Evolutionary conservation across 2,888 invertebrate species (phyloP).

Genomic region (Taenaris catops): DNA sequence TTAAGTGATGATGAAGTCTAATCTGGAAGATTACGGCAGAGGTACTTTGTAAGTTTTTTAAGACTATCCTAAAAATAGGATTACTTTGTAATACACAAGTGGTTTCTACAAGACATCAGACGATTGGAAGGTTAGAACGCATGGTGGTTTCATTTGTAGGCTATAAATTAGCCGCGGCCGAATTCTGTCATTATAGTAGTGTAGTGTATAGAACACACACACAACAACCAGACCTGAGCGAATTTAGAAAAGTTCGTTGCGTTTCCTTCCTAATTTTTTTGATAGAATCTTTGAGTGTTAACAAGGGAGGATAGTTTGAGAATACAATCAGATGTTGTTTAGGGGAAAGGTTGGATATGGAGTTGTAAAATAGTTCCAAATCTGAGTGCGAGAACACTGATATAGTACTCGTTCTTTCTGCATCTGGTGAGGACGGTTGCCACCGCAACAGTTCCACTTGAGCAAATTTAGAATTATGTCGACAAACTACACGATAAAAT

Average conservation of each 20-base stretch:
- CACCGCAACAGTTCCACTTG: conserved; percentile 31
- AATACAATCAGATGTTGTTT: conserved; percentile 34
- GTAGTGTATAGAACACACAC: too few species aligned
- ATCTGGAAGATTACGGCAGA: too few species aligned
- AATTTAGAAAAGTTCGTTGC: conserved; percentile 30
- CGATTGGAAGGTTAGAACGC: too few species aligned
- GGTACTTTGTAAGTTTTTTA: too few species aligned
- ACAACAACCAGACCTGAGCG: too few species aligned
- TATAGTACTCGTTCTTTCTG: conserved; percentile 28
- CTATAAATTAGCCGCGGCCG: too few species aligned
- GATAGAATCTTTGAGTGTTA: conserved; percentile 34
- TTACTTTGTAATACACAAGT: too few species aligned
- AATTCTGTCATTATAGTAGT: too few species aligned
- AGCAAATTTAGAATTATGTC: conserved; percentile 21
- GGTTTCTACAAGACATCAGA: too few species aligned
- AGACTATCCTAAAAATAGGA: too few species aligned
- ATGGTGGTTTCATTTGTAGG: too few species aligned
- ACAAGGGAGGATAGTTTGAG: conserved; percentile 33
- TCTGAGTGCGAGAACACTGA: conserved; percentile 33
- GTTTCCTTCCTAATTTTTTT: conserved; percentile 33
- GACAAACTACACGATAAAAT: conserved; percentile 29
- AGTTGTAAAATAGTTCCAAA: conserved; percentile 26
- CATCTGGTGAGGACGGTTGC: conserved; percentile 27
- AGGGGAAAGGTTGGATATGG: conserved; percentile 27
- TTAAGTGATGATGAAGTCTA: too few species aligned